These are phyloP conservation scores for Chelonus formosanus DNA, from an alignment of 2,888 invertebrate species.

Conservation along the genomic window DNA sequence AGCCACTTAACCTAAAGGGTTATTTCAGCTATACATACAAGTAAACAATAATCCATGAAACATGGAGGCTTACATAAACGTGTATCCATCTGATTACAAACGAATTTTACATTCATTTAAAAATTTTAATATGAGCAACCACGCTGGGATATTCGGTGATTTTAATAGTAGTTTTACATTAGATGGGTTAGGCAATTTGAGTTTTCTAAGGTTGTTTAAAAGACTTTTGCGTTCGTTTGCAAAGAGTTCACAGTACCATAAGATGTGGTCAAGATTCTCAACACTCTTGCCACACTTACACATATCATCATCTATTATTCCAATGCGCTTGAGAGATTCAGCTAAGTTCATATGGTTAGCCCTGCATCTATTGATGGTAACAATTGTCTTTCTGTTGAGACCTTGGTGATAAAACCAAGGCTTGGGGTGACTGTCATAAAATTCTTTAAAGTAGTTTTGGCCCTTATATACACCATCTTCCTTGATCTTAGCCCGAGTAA, in stretches of 20 bases:
- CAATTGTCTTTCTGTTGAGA: conserved; percentile 14
- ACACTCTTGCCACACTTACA: conserved; percentile 26
- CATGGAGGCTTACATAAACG: too few relatives aligned
- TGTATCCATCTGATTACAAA: too few relatives aligned
- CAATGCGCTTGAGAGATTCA: conserved; percentile 24
- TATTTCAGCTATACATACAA: too few relatives aligned
- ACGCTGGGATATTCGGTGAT: conserved; percentile 11
- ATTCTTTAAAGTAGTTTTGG: conserved; percentile 16
- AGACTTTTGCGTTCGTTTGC: conserved; percentile 15
- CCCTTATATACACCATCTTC: conserved; percentile 10
- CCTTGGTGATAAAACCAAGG: conserved; percentile 17
- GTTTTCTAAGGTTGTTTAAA: conserved; percentile 3
- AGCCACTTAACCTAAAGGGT: too few relatives aligned
- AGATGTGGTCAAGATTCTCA: conserved; percentile 29
- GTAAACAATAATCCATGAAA: too few relatives aligned
- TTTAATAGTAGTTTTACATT: conserved; percentile 16
- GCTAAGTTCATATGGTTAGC: conserved; percentile 25
- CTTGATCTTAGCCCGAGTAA: conserved; percentile 1
- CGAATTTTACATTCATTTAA: conserved; percentile 18
- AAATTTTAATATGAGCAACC: conserved; percentile 10
- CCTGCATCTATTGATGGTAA: conserved; percentile 21
- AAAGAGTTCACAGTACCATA: conserved; percentile 29
- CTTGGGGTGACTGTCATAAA: conserved; percentile 16
- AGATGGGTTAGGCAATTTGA: conserved; percentile 1
- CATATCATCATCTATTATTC: conserved; percentile 20